These are phyloP conservation scores for Lepidothrix coronata DNA, from an alignment of 2,113 vertebrate genomes.

Conservation along the genomic window DNA sequence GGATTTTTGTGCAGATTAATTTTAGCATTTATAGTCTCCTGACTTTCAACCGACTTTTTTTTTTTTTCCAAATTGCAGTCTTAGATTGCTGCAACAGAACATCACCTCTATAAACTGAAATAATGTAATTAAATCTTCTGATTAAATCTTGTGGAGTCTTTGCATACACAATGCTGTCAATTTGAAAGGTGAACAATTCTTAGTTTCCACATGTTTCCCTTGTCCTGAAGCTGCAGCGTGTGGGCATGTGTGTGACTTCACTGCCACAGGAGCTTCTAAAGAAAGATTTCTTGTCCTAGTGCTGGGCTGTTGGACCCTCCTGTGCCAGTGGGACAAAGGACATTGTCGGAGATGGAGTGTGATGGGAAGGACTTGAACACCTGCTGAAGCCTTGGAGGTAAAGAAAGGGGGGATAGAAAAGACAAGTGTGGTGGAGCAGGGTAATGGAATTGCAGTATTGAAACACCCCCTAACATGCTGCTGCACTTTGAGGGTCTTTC, in stretches of 20 bases:
- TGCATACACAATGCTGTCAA: not conserved
- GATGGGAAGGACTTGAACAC: not conserved
- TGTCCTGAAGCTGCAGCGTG: not conserved
- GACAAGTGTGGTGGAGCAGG: not conserved
- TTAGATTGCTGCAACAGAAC: not conserved
- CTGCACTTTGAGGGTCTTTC: not conserved
- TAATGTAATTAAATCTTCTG: not conserved
- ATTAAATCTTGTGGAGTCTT: not conserved
- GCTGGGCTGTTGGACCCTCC: not conserved
- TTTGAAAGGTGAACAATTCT: not conserved
- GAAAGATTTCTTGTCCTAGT: not conserved
- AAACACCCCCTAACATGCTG: not conserved
- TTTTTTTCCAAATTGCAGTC: not conserved
- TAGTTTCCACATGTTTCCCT: not conserved
- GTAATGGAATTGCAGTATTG: not conserved
- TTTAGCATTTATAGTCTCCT: not conserved
- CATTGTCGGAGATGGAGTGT: not conserved
- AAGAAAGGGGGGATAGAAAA: not conserved
- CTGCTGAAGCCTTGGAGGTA: not conserved
- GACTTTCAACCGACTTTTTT: not conserved
- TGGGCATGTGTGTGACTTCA: not conserved
- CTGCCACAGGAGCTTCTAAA: not conserved
- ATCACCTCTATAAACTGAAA: not conserved
- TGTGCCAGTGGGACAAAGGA: not conserved
- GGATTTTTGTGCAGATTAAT: not conserved